Evolutionary conservation across 2,113 vertebrate genomes (phyloP).

Genomic region (Pollachius pollachius): DNA sequence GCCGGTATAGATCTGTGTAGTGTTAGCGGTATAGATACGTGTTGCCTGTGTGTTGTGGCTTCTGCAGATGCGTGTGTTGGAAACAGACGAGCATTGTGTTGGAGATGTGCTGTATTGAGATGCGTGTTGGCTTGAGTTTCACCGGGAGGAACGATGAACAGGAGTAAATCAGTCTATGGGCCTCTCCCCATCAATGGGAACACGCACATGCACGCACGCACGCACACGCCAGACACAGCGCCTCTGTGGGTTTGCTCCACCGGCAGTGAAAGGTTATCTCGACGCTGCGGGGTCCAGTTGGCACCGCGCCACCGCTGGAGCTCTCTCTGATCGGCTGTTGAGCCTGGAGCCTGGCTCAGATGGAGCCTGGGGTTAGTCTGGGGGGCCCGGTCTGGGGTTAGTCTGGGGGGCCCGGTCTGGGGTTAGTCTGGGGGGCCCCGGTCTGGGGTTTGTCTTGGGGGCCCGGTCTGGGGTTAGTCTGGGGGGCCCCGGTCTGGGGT

Average conservation of each 20-base stretch:
- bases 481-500: slow-evolving; percentile 16
- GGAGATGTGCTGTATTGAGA: too few species aligned
- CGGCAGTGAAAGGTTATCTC: slow-evolving; percentile 8
- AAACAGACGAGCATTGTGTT: too few species aligned
- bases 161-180: too few species aligned
- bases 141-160: too few species aligned
- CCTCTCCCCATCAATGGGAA: too few species aligned
- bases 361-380: not conserved
- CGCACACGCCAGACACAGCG: not conserved
- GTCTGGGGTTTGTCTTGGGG: slow-evolving; percentile 9
- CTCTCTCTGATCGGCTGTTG: too few species aligned
- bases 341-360: not conserved
- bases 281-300: not conserved
- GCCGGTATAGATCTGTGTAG: too few species aligned
- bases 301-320: slow-evolving; percentile 9
- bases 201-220: not conserved
- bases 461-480: slow-evolving; percentile 7
- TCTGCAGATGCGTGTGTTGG: too few species aligned
- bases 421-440: not conserved
- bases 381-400: slow-evolving; percentile 25
- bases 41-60: too few species aligned
- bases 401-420: slow-evolving; percentile 3
- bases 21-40: too few species aligned
- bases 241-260: not conserved
- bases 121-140: too few species aligned